These are phyloP conservation scores for Rhinopomastus cyanomelas DNA, from an alignment of 2,113 vertebrate species.

Conservation along the genomic window DNA sequence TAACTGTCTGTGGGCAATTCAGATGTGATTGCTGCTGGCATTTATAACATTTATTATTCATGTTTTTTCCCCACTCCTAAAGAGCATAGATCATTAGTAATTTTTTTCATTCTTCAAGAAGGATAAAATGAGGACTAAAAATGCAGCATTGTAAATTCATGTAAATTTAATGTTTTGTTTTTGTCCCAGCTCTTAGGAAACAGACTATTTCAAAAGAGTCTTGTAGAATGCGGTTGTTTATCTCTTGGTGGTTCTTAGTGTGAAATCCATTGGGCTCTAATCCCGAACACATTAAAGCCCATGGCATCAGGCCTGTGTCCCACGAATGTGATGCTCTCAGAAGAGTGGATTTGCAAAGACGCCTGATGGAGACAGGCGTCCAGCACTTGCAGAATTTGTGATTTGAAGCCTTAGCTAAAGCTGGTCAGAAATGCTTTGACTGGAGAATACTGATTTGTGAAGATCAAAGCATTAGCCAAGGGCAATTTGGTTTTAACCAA, in stretches of 20 bases:
- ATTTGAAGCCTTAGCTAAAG: background rate
- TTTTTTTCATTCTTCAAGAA: background rate
- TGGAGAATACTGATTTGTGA: background rate
- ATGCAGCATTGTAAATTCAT: background rate
- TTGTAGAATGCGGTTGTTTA: background rate
- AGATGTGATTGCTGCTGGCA: background rate
- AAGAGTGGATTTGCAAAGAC: background rate
- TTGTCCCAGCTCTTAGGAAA: background rate
- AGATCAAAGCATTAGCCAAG: background rate
- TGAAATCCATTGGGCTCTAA: constrained; percentile 11
- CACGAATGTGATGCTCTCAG: background rate
- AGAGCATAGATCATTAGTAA: background rate
- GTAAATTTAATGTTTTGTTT: background rate
- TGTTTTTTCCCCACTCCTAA: background rate
- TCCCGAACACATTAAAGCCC: background rate
- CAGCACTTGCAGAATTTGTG: background rate
- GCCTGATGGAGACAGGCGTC: background rate
- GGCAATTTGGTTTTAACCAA: background rate
- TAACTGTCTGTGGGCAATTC: background rate
- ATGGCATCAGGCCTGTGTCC: background rate
- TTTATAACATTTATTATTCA: constrained; percentile 30
- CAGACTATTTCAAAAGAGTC: background rate
- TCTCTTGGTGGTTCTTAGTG: background rate
- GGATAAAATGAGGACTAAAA: background rate
- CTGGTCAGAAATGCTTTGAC: background rate